Conservation (phyloP, 64 coral and sea anemone genomes). For the Porites australiensis region DNA sequence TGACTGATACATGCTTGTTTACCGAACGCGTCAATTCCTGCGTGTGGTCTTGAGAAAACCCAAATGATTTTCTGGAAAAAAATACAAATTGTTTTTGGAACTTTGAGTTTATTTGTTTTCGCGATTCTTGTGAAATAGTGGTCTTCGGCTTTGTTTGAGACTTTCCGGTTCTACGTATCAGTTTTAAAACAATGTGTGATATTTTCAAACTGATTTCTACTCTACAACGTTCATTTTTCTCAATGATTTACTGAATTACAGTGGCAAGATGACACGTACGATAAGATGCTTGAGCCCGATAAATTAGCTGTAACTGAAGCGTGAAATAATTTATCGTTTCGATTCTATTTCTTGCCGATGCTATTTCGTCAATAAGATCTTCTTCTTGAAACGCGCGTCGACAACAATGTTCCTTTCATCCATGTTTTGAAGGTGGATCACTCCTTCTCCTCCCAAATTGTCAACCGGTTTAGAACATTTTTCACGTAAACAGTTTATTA, state of each 20-base stretch:
- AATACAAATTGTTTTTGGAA: slow-evolving; percentile 1
- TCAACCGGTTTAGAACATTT: no score
- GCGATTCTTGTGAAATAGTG: neutral
- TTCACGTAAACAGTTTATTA: no score
- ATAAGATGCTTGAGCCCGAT: slow-evolving; percentile 8
- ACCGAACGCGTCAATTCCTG: neutral
- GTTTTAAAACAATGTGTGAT: no score
- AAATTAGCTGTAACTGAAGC: neutral
- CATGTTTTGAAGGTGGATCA: neutral
- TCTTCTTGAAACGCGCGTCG: neutral
- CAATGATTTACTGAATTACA: neutral
- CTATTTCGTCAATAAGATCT: neutral
- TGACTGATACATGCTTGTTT: neutral
- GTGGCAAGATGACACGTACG: slow-evolving; percentile 4
- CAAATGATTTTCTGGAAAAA: neutral
- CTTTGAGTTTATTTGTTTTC: neutral
- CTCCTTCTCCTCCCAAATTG: no score
- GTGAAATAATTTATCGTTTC: neutral
- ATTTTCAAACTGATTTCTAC: no score
- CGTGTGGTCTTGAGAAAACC: slow-evolving; percentile 34
- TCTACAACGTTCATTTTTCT: neutral
- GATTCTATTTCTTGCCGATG: neutral
- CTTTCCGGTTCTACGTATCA: neutral
- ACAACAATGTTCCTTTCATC: slow-evolving; percentile 29
- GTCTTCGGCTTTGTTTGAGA: neutral